Percentiles rank a stretch among this genome's conserved stretches.
phyloP scores from a whole-genome alignment of 1,140 invertebrate species.

The Diabrotica virgifera region DNA sequence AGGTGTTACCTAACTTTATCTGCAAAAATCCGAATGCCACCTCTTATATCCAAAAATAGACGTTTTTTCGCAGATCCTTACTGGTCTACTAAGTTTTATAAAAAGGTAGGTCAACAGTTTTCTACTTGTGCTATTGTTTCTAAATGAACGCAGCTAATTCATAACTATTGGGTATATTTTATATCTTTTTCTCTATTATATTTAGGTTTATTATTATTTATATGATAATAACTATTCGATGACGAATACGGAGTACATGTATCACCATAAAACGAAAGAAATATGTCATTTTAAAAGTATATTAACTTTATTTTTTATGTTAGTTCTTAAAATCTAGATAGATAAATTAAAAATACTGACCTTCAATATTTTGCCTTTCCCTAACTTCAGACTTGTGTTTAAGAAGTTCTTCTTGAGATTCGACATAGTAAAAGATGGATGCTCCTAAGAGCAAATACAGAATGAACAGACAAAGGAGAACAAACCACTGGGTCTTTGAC shows the following conservation, averaged over 20 bases:
- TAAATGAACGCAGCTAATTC: no score
- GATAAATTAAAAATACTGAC: conserved; percentile 52
- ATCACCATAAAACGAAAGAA: no score
- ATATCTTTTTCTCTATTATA: no score
- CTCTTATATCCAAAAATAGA: no score
- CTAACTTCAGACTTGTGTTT: conserved; percentile 54
- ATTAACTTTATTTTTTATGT: conserved; percentile 2
- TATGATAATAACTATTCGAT: neutral
- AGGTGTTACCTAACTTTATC: no score
- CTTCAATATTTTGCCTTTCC: conserved; percentile 66
- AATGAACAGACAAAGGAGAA: conserved; percentile 70
- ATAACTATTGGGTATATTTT: no score
- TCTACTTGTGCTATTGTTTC: neutral
- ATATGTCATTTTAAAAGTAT: neutral
- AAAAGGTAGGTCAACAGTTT: neutral
- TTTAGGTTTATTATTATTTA: no score
- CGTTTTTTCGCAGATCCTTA: no score
- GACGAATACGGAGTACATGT: neutral
- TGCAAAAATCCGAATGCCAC: no score
- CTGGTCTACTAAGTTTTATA: no score
- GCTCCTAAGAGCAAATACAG: conserved; percentile 74
- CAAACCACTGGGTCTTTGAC: conserved; percentile 78
- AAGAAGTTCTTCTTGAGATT: conserved; percentile 63
- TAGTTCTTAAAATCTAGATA: neutral
- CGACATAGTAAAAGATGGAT: conserved; percentile 74